Base-by-base conservation (phyloP, 2,888 invertebrate species). In the Drosophila anomalata region DNA sequence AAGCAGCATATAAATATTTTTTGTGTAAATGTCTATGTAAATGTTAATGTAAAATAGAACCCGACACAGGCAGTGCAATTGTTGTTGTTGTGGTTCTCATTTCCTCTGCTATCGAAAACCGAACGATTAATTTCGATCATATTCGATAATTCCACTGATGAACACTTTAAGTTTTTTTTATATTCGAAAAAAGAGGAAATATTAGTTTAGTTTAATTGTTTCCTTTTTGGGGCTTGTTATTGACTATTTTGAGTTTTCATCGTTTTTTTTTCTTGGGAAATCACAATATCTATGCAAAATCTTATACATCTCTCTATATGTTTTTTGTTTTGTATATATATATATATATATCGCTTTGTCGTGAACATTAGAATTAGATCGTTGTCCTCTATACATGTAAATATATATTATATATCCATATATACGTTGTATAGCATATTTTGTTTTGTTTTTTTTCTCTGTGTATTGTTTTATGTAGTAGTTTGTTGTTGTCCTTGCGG, bases 241-340 rank as follows among this genome's bases (percentile, higher is more conserved):
- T 75, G 73, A 60, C 65, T 75, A 63, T 73, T 59, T 46, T 63
- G 54, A 66, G 67, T 72, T 76, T 70, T 59, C 29, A 39, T 31
- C 3, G 12, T 59, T 39, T 72, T 55, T 20, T 39, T 39, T 57
- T 52, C 24, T 52, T 17, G 61, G 67, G 68, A 76, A 79, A 80
- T 81, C 80, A 83, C 86, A 86, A 82, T 79, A 79, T 73, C 65
- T 77, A 79, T 75, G 83, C 79, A 77, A 75, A 80, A 79, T 79
- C 71, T 67, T 70, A 65, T 68, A 85, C 63, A 67, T 65, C 62
- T 71, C 61, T 66, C 61, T 63, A 60, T 73, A 68, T 77, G 55
- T 53, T 58, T 72, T 57, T 52, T 48, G n/a, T 50, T 12, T 56
- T 74, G 20, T 53, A 44, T 69, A 39, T 68, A 55, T 62, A 20